Base-by-base conservation (phyloP, 2,113 vertebrate genomes). In the Pelmatolapia mariae region DNA sequence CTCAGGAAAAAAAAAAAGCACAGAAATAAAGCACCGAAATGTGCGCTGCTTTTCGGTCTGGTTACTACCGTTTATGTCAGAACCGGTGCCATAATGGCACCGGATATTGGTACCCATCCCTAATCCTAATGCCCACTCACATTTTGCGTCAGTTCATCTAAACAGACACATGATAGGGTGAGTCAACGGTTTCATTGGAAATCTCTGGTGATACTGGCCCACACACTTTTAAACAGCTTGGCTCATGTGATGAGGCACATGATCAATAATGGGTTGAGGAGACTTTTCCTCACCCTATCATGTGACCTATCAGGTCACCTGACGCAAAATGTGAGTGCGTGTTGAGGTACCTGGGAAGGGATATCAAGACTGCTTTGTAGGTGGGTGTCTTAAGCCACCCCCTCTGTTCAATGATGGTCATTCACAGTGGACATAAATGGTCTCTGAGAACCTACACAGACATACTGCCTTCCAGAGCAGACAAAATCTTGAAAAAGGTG, bases 21-120 rank as follows among this genome's bases (percentile, higher is more conserved):
- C 26, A 4, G 26, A 26, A 26, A 26, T 26, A 26, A 26, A 26
- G 26, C 26, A 26, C 26, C 26, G 26, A 26, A 26, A 26, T 26
- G 26, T 26, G 26, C 26, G 26, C 26, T 26, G 26, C 26, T 26
- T 26, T 26, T 26, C 26, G 4, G 26, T 26, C 26, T 26, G 26
- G 26, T 26, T 26, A 26, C 26, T 26, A 26, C 26, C 4, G 26
- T 26, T 26, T 26, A 26, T 26, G 26, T 26, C 26, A 26, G 26
- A 26, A 26, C 26, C 4, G 26, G 26, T 26, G 26, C 26, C 26
- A 26, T 26, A n/a, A n/a, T n/a, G n/a, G n/a, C n/a, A n/a, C n/a
- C 1, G 0, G 13, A 57, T 0, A 57, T 0, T 1, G 0, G 12
- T 57, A 57, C 24, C 13, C 56, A 57, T 57, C 2, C 24, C 24